phyloP scores from a whole-genome alignment of 1,140 invertebrate species.

The Proctacanthus coquilletti region DNA sequence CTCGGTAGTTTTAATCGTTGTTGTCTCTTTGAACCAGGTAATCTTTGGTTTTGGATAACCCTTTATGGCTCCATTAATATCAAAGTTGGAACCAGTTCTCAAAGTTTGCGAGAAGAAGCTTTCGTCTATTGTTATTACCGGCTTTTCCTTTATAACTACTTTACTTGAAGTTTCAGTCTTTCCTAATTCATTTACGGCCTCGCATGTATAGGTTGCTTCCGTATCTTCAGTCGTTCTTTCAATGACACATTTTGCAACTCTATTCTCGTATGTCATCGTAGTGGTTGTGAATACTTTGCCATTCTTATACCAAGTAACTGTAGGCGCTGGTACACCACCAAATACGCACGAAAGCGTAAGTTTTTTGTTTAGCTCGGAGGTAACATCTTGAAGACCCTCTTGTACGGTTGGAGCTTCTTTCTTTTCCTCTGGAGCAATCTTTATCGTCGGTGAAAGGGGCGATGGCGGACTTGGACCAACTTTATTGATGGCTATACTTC shows the following conservation, averaged over 20 bases:
- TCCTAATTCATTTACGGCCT: conserved; percentile 57
- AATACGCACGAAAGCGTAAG: conserved; percentile 58
- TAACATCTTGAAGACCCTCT: conserved; percentile 43
- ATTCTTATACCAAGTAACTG: conserved; percentile 60
- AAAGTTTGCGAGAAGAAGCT: conserved; percentile 41
- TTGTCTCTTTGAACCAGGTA: conserved; percentile 46
- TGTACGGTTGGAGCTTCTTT: conserved; percentile 42
- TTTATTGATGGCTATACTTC: conserved; percentile 59
- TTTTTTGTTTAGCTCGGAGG: conserved; percentile 38
- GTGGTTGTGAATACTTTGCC: conserved; percentile 36
- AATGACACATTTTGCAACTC: conserved; percentile 55
- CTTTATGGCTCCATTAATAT: conserved; percentile 39
- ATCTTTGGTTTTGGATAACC: conserved; percentile 53
- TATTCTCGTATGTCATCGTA: conserved; percentile 50
- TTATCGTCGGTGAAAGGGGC: conserved; percentile 36
- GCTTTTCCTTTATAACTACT: conserved; percentile 49
- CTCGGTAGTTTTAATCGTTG: conserved; percentile 33
- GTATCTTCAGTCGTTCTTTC: conserved; percentile 44
- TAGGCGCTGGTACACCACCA: conserved; percentile 69
- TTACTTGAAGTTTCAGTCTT: conserved; percentile 49
- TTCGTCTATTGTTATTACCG: conserved; percentile 43
- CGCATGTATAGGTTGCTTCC: conserved; percentile 52
- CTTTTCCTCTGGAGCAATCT: conserved; percentile 34
- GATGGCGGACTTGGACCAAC: conserved; percentile 48
- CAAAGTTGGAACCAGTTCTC: conserved; percentile 42